These are phyloP conservation scores for Acanthopleura granulata DNA, from an alignment of 2,888 invertebrate species.

Conservation along the genomic window DNA sequence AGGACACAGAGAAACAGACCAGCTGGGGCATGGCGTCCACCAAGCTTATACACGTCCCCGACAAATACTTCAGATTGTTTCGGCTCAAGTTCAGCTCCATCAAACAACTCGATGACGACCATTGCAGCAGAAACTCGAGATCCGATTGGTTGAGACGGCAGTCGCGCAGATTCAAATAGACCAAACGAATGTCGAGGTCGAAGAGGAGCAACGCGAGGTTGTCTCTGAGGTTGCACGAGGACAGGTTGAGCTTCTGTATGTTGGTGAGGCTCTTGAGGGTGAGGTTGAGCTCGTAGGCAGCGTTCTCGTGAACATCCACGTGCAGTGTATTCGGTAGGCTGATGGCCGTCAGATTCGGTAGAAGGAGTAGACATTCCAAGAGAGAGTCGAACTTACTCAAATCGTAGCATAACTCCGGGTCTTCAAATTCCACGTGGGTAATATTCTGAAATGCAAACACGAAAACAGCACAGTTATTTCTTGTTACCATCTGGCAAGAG, in stretches of 20 bases:
- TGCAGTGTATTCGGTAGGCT: constrained; percentile 56
- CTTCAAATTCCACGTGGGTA: constrained; percentile 56
- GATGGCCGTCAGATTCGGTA: constrained; percentile 48
- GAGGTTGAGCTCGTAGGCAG: constrained; percentile 37
- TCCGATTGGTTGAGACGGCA: constrained; percentile 51
- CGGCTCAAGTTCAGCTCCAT: constrained; percentile 58
- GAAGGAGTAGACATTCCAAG: constrained; percentile 40
- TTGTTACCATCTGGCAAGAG: no score
- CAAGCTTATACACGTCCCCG: constrained; percentile 32
- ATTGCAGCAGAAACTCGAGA: constrained; percentile 44
- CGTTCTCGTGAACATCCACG: constrained; percentile 33
- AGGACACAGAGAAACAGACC: constrained; percentile 51
- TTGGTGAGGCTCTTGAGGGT: constrained; percentile 34
- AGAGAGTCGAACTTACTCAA: constrained; percentile 35
- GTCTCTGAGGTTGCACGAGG: constrained; percentile 53
- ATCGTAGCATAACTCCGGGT: constrained; percentile 45
- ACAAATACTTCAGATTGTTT: constrained; percentile 47
- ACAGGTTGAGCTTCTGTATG: constrained; percentile 46
- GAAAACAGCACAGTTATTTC: background rate
- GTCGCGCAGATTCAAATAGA: constrained; percentile 55
- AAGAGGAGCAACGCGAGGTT: constrained; percentile 38
- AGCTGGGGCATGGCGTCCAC: constrained; percentile 38
- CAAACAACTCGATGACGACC: constrained; percentile 40
- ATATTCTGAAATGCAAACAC: constrained; percentile 42
- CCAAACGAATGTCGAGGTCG: constrained; percentile 34